These are phyloP conservation scores for Craseonycteris thonglongyai DNA, from an alignment of 2,113 vertebrate species.

Conservation along the genomic window DNA sequence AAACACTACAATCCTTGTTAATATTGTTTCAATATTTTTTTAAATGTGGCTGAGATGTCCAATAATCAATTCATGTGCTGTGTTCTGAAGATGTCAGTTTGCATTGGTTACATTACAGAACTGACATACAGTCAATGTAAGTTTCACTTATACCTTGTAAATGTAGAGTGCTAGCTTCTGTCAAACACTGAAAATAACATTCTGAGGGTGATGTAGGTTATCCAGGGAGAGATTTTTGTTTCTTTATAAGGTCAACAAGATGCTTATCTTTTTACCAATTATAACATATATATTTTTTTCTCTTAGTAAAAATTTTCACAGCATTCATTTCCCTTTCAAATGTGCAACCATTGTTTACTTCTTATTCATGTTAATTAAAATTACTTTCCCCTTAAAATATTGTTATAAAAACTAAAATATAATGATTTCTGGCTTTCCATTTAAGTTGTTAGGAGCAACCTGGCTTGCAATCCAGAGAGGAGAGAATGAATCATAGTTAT, in stretches of 20 bases:
- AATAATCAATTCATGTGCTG: not conserved
- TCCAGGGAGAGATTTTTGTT: not conserved
- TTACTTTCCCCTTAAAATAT: conserved; percentile 13
- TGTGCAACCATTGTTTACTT: not conserved
- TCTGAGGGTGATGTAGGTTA: not conserved
- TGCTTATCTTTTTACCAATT: not conserved
- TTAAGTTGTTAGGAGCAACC: not conserved
- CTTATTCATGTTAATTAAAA: not conserved
- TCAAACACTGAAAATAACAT: conserved; percentile 6
- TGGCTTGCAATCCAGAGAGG: not conserved
- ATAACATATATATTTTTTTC: not conserved
- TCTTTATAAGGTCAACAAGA: not conserved
- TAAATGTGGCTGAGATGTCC: conserved; percentile 3
- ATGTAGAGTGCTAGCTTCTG: not conserved
- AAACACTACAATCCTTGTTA: not conserved
- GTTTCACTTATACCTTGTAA: not conserved
- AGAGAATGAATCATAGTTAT: not conserved
- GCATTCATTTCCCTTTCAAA: conserved; percentile 31
- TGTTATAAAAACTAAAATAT: not conserved
- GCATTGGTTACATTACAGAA: not conserved
- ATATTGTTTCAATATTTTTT: not conserved
- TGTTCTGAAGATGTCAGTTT: not conserved
- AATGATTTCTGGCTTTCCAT: not conserved
- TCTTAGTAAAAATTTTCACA: conserved; percentile 12
- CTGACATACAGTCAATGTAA: not conserved